These are phyloP conservation scores for Dipodomys spectabilis DNA, from an alignment of 2,113 vertebrate species.

Conservation along the genomic window DNA sequence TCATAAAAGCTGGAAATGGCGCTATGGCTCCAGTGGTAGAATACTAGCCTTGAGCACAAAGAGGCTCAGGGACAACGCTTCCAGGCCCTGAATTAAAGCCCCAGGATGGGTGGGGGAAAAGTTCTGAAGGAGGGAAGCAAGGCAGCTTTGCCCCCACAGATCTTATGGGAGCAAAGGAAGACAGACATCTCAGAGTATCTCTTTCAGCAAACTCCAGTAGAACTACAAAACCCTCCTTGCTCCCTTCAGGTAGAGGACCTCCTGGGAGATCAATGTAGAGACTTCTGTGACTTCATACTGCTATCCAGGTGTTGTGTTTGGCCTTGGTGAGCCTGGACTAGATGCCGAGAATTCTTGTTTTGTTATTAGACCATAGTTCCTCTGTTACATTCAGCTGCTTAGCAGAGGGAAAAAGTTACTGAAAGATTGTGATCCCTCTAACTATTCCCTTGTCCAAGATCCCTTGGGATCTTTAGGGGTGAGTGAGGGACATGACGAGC, in stretches of 20 bases:
- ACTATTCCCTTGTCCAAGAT: conserved; percentile 99
- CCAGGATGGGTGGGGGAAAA: no score
- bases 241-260: conserved; percentile 96
- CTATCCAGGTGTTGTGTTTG: conserved; percentile 93
- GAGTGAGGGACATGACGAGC: conserved; percentile 99
- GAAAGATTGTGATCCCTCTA: conserved; percentile 99
- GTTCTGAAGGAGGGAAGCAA: conserved; percentile 94
- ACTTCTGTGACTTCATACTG: conserved; percentile 91
- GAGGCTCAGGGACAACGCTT: no score
- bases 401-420: conserved; percentile 97
- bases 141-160: conserved; percentile 95
- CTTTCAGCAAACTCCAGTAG: conserved; percentile 96
- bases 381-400: conserved; percentile 97
- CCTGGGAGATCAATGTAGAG: conserved; percentile 96
- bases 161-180: conserved; percentile 98
- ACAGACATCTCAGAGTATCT: conserved; percentile 94
- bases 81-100: no score
- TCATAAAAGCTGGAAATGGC: no score
- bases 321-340: conserved; percentile 93
- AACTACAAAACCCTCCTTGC: conserved; percentile 97
- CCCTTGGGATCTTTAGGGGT: conserved; percentile 99
- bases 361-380: conserved; percentile 91
- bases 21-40: no score
- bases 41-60: no score
- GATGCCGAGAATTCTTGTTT: conserved; percentile 94